These are phyloP conservation scores for Idris sp. DNA, from an alignment of 1,140 invertebrate species.

Conservation along the genomic window DNA sequence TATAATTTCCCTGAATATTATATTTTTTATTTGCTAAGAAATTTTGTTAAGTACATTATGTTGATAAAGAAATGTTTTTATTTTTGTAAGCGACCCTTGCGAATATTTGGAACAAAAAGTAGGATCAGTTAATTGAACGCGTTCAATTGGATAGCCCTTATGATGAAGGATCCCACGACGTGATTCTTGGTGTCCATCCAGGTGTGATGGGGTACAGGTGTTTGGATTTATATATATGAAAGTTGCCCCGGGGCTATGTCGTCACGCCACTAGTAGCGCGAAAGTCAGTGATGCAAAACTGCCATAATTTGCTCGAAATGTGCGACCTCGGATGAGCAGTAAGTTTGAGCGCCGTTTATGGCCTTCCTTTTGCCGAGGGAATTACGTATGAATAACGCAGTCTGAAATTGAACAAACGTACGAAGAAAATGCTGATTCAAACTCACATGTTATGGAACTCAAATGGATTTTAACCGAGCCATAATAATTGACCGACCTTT, in stretches of 20 bases:
- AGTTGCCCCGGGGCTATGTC: constrained; percentile 54
- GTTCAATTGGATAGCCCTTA: constrained; percentile 12
- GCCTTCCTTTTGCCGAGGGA: constrained; percentile 47
- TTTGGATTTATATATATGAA: constrained; percentile 66
- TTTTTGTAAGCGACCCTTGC: constrained; percentile 2
- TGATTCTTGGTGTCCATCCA: constrained; percentile 25
- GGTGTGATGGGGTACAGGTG: constrained; percentile 52
- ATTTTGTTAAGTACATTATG: too few relatives aligned
- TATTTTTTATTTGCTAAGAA: too few relatives aligned
- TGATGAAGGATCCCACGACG: constrained; percentile 15
- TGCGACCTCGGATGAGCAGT: constrained; percentile 65
- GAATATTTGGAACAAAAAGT: too few relatives aligned
- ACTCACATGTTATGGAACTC: constrained; percentile 21
- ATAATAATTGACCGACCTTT: constrained; percentile 41
- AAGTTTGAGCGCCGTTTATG: constrained; percentile 62
- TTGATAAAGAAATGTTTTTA: not conserved
- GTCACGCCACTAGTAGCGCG: constrained; percentile 51
- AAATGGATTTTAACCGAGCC: constrained; percentile 38
- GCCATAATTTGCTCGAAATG: constrained; percentile 72
- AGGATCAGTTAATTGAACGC: constrained; percentile 26
- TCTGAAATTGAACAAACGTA: constrained; percentile 39
- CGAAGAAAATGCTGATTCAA: constrained; percentile 51
- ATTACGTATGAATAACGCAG: constrained; percentile 49
- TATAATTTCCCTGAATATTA: too few relatives aligned
- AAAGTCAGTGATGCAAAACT: constrained; percentile 62